These are phyloP conservation scores for Abramis brama DNA, from an alignment of 2,113 vertebrate genomes.

Conservation along the genomic window DNA sequence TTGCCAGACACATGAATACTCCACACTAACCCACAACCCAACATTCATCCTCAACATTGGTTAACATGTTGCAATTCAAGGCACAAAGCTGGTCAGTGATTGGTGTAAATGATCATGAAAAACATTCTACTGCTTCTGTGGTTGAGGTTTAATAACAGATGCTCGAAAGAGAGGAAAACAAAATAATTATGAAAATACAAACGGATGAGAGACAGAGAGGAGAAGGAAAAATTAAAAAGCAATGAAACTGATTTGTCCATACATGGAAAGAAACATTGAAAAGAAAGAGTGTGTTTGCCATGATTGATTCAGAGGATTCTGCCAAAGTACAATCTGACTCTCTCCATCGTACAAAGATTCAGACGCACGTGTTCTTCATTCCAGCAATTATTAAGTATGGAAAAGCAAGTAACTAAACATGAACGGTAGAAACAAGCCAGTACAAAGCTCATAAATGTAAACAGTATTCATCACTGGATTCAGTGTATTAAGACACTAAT, in stretches of 20 bases:
- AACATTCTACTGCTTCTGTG: not conserved
- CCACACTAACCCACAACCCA: not conserved
- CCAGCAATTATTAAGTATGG: constrained; percentile 18
- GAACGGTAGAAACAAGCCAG: not conserved
- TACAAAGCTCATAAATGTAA: constrained; percentile 25
- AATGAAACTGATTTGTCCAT: not conserved
- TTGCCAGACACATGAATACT: not conserved
- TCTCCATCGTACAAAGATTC: not conserved
- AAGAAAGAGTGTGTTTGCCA: not conserved
- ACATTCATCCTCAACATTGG: not conserved
- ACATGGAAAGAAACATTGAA: not conserved
- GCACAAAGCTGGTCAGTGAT: not conserved
- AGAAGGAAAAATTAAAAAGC: not conserved
- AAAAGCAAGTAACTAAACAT: constrained; percentile 14
- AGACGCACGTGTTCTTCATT: not conserved
- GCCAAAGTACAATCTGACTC: not conserved
- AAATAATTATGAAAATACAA: not conserved
- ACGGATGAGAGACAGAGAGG: not conserved
- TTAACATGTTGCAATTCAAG: not conserved
- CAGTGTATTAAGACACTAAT: not conserved
- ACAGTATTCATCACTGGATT: constrained; percentile 9
- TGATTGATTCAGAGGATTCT: not conserved
- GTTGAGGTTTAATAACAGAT: constrained; percentile 12
- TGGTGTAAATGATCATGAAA: not conserved
- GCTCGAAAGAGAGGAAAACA: constrained; percentile 10